phyloP scores from a whole-genome alignment of 2,797 vertebrate species.

The Crenuchus spilurus region DNA sequence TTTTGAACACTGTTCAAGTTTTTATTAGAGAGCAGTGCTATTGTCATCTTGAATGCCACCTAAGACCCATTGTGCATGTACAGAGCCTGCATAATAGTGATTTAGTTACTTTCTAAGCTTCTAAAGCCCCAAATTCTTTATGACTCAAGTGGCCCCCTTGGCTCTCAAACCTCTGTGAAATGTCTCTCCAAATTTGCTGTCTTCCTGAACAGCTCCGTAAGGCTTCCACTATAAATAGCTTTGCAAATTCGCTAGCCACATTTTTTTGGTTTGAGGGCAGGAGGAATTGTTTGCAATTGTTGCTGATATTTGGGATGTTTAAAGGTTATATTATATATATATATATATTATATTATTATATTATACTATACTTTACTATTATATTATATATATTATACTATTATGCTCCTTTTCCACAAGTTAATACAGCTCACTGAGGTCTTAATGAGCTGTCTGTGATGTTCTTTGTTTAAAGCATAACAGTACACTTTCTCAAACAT shows the following conservation, averaged over 20 bases:
- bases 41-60: background rate
- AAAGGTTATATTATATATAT: too few species aligned
- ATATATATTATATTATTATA: too few species aligned
- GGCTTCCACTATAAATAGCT: slow-evolving; percentile 9
- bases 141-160: slow-evolving; percentile 22
- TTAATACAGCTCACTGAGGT: too few species aligned
- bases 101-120: background rate
- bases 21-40: too few species aligned
- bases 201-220: slow-evolving; percentile 9
- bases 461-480: too few species aligned
- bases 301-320: background rate
- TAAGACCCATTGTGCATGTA: background rate
- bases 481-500: too few species aligned
- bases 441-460: too few species aligned
- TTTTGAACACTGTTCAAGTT: background rate
- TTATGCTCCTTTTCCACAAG: too few species aligned
- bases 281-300: background rate
- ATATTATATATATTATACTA: too few species aligned
- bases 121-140: background rate
- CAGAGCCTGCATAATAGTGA: background rate
- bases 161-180: slow-evolving; percentile 4
- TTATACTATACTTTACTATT: too few species aligned
- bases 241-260: background rate
- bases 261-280: background rate
- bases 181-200: slow-evolving; percentile 4